Conservation (phyloP, 2,888 invertebrate genomes). For the Drosophila mayaguana region DNA sequence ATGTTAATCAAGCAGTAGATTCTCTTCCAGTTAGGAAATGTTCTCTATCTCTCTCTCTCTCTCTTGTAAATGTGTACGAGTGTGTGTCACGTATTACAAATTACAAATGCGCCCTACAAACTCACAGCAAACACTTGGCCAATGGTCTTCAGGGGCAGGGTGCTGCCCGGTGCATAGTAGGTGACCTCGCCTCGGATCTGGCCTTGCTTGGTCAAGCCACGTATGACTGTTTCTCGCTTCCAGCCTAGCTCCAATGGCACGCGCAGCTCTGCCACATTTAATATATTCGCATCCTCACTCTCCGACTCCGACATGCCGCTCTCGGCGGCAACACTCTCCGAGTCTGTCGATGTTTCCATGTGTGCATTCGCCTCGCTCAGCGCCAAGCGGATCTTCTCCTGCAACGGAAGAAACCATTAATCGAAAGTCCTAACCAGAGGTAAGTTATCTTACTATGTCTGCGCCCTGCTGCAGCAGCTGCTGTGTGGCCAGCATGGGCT, state of each 20-base stretch:
- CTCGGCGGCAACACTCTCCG: slow-evolving; percentile 87
- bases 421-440: not conserved
- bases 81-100: slow-evolving; percentile 5
- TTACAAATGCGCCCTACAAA: slow-evolving; percentile 78
- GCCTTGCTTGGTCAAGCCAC: slow-evolving; percentile 93
- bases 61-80: not conserved
- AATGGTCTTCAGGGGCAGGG: slow-evolving; percentile 87
- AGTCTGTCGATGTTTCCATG: slow-evolving; percentile 87
- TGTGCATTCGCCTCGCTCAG: slow-evolving; percentile 86
- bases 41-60: not conserved
- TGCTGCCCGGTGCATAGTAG: slow-evolving; percentile 91
- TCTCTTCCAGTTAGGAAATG: not conserved
- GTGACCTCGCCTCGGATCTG: slow-evolving; percentile 96
- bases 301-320: slow-evolving; percentile 88
- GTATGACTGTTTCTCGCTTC: slow-evolving; percentile 96
- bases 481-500: slow-evolving; percentile 91
- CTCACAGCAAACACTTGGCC: slow-evolving; percentile 89
- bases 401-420: slow-evolving; percentile 36
- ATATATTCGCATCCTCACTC: slow-evolving; percentile 86
- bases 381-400: slow-evolving; percentile 87
- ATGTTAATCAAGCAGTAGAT: not conserved
- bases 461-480: slow-evolving; percentile 86
- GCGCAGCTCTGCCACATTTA: slow-evolving; percentile 86
- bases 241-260: slow-evolving; percentile 92
- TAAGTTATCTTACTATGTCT: slow-evolving; percentile 85